Base-by-base conservation (phyloP, 2,888 invertebrate species). In the Polylopha cassiicola region DNA sequence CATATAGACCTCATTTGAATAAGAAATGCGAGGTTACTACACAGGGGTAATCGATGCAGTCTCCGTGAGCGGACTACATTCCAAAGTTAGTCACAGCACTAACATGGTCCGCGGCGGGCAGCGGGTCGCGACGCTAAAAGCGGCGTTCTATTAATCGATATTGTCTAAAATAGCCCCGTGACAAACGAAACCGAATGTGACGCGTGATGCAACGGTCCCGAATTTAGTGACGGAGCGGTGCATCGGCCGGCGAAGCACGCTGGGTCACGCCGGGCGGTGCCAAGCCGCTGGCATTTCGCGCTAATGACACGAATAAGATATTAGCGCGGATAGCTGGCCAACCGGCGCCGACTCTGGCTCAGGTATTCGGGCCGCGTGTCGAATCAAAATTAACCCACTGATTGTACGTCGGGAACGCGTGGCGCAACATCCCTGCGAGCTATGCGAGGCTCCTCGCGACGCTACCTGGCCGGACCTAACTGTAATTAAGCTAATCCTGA, bases 221-320 rank as follows among this genome's bases (percentile, higher is more conserved):
- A 79, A 84, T 75, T 81, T 82, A 85, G 80, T 70, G 58, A 63
- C 65, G 65, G 65, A 58, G 62, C 76, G 65, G 79, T 81, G 84
- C 82, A 80, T 74, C 82, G 82, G 61, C 76, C 78, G 70, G 76
- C 62, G 60, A 66, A 57, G 65, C 51, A 52, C 45, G 51, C 51
- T 46, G 48, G 46, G 62, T 61, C 63, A 57, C 58, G 63, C 61
- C 61, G 61, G 64, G 59, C 49, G 63, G 59, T 82, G 84, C 84
- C 84, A 84, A 84, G 66, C 73, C 63, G 73, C 70, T 84, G 84
- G 79, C 84, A 85, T 84, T 85, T 85, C 72, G 81, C 80, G 68
- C 82, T 78, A 81, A 81, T 81, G 84, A 82, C 84, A 82, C 81
- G 72, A 81, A 82, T 82, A 79, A 82, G 82, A 84, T 81, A 84